These are phyloP conservation scores for Uloborus plumipes DNA, from an alignment of 2,888 invertebrate genomes.

Conservation along the genomic window DNA sequence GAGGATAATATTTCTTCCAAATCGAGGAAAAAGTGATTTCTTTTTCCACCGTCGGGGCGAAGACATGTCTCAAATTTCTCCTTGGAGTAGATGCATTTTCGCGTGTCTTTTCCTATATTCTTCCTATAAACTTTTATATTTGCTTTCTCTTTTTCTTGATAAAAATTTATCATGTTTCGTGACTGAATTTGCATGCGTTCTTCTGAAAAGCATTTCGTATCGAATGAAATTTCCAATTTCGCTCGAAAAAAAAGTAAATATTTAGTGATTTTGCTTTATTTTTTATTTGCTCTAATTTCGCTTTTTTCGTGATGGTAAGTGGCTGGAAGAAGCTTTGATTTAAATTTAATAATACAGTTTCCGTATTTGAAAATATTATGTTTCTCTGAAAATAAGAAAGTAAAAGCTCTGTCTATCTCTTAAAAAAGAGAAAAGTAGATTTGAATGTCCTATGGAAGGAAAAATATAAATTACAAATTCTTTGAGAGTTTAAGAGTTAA, in stretches of 20 bases:
- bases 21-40: conserved; percentile 29
- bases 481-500: not conserved
- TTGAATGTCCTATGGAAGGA: too few relatives aligned
- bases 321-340: conserved; percentile 12
- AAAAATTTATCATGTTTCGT: conserved; percentile 38
- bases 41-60: conserved; percentile 9
- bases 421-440: too few relatives aligned
- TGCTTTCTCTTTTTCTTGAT: not conserved
- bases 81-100: conserved; percentile 15
- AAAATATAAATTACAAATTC: not conserved
- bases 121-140: conserved; percentile 6
- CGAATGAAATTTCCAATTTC: conserved; percentile 11
- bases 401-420: too few relatives aligned
- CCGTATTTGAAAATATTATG: conserved; percentile 2
- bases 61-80: conserved; percentile 32
- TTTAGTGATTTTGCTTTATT: conserved; percentile 16
- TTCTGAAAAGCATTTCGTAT: conserved; percentile 19
- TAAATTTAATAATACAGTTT: conserved; percentile 34
- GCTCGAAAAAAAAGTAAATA: conserved; percentile 45
- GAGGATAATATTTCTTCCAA: conserved; percentile 38
- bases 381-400: conserved; percentile 3
- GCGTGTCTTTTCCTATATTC: not conserved
- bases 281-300: not conserved
- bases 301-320: conserved; percentile 19
- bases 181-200: conserved; percentile 49